Percentiles rank a stretch among this genome's conserved stretches.
These are phyloP conservation scores for Corbicula japonica DNA, from an alignment of 2,888 invertebrate genomes.

Conservation along the genomic window DNA sequence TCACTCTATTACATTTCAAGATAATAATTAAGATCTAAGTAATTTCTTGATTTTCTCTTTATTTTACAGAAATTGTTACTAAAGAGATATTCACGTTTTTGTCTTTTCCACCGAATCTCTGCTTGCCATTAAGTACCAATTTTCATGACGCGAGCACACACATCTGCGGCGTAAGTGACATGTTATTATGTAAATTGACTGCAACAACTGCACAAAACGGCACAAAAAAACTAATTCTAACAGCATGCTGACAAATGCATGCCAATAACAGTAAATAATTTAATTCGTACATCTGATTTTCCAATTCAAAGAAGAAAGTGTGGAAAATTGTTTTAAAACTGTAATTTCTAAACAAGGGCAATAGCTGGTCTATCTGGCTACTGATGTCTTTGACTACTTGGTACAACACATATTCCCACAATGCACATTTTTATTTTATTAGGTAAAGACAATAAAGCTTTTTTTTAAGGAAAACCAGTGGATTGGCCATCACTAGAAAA, in stretches of 20 bases:
- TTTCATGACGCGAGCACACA: constrained; percentile 48
- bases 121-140: constrained; percentile 50
- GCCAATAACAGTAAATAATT: constrained; percentile 59
- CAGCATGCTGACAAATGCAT: constrained; percentile 58
- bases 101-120: constrained; percentile 36
- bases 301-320: too few relatives aligned
- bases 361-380: too few relatives aligned
- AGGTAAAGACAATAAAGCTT: too few relatives aligned
- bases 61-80: constrained; percentile 22
- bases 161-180: constrained; percentile 41
- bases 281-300: too few relatives aligned
- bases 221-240: constrained; percentile 53
- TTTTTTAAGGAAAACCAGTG: too few relatives aligned
- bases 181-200: constrained; percentile 62
- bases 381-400: too few relatives aligned
- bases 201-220: constrained; percentile 51
- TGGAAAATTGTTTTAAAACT: too few relatives aligned
- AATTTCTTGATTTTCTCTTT: constrained; percentile 20
- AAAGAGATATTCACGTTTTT: constrained; percentile 40
- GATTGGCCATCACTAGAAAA: too few relatives aligned
- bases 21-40: constrained; percentile 11
- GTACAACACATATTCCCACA: too few relatives aligned
- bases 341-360: too few relatives aligned
- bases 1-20: too few relatives aligned
- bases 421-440: too few relatives aligned